Percentiles rank a stretch among this genome's conserved stretches.
Conservation (phyloP, 2,888 invertebrate species). For the Acleris laterana region DNA sequence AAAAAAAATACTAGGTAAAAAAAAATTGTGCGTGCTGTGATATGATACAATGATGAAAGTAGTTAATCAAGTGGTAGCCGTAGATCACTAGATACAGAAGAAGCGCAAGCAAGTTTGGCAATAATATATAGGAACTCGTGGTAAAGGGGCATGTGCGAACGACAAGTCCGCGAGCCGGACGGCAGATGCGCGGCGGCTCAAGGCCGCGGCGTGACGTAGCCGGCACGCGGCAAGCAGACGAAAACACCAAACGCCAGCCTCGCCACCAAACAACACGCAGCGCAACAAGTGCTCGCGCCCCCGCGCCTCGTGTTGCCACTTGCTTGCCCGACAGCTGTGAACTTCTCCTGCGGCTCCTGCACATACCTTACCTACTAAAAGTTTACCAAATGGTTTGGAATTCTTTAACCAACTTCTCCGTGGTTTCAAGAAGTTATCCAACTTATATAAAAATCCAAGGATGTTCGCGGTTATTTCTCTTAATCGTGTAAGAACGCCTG, state of each 20-base stretch:
- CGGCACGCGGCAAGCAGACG: constrained; percentile 41
- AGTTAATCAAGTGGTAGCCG: too few relatives aligned
- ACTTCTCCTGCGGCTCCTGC: too few relatives aligned
- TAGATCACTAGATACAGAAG: too few relatives aligned
- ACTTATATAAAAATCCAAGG: too few relatives aligned
- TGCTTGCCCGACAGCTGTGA: too few relatives aligned
- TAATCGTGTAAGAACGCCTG: too few relatives aligned
- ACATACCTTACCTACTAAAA: neutral
- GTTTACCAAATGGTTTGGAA: neutral
- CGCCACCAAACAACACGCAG: constrained; percentile 76
- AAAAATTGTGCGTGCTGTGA: too few relatives aligned
- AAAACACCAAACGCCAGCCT: constrained; percentile 68
- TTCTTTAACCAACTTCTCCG: too few relatives aligned
- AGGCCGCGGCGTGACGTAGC: constrained; percentile 69
- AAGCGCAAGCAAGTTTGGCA: neutral
- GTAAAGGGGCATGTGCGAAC: neutral
- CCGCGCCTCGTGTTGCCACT: constrained; percentile 53
- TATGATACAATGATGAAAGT: too few relatives aligned
- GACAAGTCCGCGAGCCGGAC: constrained; percentile 17
- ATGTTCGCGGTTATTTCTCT: too few relatives aligned
- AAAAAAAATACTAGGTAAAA: too few relatives aligned
- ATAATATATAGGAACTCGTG: neutral
- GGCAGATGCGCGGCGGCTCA: constrained; percentile 49
- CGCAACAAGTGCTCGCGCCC: constrained; percentile 73
- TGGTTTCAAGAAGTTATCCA: too few relatives aligned